Percentiles rank a stretch among this genome's conserved stretches.
Evolutionary conservation across 2,888 invertebrate genomes (phyloP).

Genomic region (Mamestra brassicae): DNA sequence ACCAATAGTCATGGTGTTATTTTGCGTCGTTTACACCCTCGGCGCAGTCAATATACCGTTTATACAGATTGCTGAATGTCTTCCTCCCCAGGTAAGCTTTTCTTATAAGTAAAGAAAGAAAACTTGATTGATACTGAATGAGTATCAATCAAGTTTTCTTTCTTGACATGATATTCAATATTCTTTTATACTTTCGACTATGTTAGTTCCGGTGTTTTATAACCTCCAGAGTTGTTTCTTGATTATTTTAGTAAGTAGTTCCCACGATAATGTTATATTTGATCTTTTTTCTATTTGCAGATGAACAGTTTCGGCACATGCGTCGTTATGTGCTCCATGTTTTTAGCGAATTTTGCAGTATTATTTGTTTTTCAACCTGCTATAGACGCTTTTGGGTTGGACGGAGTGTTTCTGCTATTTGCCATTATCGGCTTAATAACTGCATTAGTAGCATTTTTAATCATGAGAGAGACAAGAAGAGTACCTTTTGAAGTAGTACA

Average conservation of each 20-base stretch:
- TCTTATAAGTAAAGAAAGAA: too few species aligned
- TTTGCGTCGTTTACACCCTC: constrained; percentile 73
- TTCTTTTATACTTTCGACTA: background rate
- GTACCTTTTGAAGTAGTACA: constrained; percentile 74
- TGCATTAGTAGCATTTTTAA: constrained; percentile 69
- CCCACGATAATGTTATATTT: background rate
- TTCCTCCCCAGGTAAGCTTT: constrained; percentile 69
- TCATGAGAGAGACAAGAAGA: constrained; percentile 81
- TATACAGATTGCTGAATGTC: constrained; percentile 70
- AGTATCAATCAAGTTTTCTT: too few species aligned
- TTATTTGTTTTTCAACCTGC: constrained; percentile 66
- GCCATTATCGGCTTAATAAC: constrained; percentile 67
- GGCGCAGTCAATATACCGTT: constrained; percentile 76
- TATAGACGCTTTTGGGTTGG: constrained; percentile 72
- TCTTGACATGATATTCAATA: too few species aligned
- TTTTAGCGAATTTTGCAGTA: constrained; percentile 67
- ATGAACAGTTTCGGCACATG: constrained; percentile 68
- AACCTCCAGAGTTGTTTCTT: too few species aligned
- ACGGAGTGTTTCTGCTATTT: constrained; percentile 79
- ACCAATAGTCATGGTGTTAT: constrained; percentile 73
- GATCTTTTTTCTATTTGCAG: constrained; percentile 60
- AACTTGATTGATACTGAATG: too few species aligned
- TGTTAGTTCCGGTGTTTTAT: too few species aligned
- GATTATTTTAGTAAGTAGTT: background rate
- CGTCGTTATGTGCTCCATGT: constrained; percentile 59